Evolutionary conservation across 2,797 vertebrate species (phyloP).

Genomic region (Spinus pinus): DNA sequence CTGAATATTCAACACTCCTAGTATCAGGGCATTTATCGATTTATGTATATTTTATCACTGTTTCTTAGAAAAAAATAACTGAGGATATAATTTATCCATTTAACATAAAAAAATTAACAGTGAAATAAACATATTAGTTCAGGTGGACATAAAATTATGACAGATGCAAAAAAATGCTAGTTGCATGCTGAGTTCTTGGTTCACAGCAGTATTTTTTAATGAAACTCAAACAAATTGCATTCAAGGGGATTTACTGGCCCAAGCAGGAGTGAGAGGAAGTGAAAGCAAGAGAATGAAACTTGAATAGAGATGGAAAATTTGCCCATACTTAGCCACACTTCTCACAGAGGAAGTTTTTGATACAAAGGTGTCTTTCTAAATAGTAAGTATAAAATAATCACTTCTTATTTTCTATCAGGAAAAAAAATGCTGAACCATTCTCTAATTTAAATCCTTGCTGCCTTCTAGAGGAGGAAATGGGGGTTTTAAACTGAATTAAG

Average conservation of each 20-base stretch:
- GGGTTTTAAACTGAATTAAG: not conserved
- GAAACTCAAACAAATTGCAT: not conserved
- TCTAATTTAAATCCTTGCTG: not conserved
- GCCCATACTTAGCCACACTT: not conserved
- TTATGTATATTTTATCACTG: not conserved
- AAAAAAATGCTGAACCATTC: not conserved
- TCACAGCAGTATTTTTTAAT: not conserved
- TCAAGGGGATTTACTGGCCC: not conserved
- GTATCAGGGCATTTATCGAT: not conserved
- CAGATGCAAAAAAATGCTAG: not conserved
- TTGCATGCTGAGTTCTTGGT: not conserved
- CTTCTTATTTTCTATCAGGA: not conserved
- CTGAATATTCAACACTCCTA: not conserved
- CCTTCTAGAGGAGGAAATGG: not conserved
- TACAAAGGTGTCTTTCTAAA: not conserved
- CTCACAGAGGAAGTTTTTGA: not conserved
- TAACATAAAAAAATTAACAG: not conserved
- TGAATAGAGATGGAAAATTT: not conserved
- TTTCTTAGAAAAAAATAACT: not conserved
- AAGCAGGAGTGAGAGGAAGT: not conserved
- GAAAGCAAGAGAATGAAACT: not conserved
- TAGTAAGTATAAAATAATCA: not conserved
- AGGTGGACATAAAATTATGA: not conserved
- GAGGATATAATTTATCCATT: not conserved
- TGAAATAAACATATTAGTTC: not conserved